Base-by-base conservation (phyloP, 2,888 invertebrate species). In the Podotricha telesiphe region DNA sequence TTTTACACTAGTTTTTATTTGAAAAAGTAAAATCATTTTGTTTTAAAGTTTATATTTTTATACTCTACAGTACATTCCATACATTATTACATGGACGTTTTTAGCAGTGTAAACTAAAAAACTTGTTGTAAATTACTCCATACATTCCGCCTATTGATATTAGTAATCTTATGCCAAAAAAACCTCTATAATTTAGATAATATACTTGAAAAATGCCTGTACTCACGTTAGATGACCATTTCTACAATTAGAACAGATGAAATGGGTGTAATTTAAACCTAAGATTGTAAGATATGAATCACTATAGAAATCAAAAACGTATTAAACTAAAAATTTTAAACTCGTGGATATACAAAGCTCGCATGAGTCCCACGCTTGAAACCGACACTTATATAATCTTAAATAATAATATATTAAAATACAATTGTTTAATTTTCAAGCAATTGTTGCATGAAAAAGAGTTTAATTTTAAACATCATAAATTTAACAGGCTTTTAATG, bases 191-290 rank as follows among this genome's bases (percentile, higher is more conserved):
- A 28, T 28, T 28, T 28, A 4, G 2, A 28, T 28, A 28, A 28
- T 28, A 28, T 28, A 28, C 28, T 28, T 28, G 28, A 28, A 28
- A 6, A 28, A 28, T 76, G 82, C 76, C 74, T 76, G 77, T 73
- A 76, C 74, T 77, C 20, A 80, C 28, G 22, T 72, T 73, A 72
- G 66, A 72, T 61, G 47, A 45, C 66, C 19, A 28, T 65, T 53
- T 53, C 42, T 8, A 42, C 40, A 15, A 28, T 15, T 17, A 8
- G 19, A 13, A 13, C n/a, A n/a, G n/a, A 59, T 22, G 3, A 59
- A 22, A 59, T 59, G 15, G 5, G 45, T n/a, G 22, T 59, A 22
- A 45, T 42, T 59, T 59, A 22, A 45, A 22, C 59, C 2, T 42
- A 20, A 42, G 11, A 45, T 1, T 58, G n/a, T 58, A 15, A 59